phyloP scores from a whole-genome alignment of 2,888 invertebrate genomes.

The Drosophila anceps region DNA sequence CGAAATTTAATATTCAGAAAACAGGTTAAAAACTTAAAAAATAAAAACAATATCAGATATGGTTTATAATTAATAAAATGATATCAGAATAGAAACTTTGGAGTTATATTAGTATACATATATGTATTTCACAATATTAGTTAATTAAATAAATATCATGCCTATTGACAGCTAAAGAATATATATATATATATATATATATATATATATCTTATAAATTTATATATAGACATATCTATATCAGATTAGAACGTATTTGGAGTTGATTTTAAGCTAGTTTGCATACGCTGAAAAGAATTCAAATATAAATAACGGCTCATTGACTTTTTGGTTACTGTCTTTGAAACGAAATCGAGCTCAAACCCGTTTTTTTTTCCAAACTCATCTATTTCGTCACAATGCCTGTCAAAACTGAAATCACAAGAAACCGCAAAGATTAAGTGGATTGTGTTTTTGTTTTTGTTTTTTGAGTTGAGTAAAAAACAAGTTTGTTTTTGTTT shows the following conservation, averaged over 20 bases:
- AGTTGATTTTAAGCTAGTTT: conserved; percentile 17
- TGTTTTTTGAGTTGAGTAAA: conserved; percentile 14
- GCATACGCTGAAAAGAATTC: conserved; percentile 36
- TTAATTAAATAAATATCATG: conserved; percentile 11
- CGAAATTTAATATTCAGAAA: conserved; percentile 1
- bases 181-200: neutral
- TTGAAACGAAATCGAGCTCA: neutral
- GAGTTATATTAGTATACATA: neutral
- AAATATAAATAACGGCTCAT: conserved; percentile 23
- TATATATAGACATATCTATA: conserved; percentile 1
- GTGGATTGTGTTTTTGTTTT: conserved; percentile 34
- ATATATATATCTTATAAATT: neutral
- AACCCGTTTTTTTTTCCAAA: conserved; percentile 39
- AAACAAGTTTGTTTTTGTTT: conserved; percentile 44
- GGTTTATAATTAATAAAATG: neutral
- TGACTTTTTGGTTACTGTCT: conserved; percentile 24
- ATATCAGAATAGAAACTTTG: neutral
- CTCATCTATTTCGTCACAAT: conserved; percentile 35
- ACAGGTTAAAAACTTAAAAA: conserved; percentile 35
- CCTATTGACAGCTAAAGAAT: neutral
- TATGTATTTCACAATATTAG: neutral
- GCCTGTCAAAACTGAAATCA: conserved; percentile 15
- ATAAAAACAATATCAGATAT: conserved; percentile 5
- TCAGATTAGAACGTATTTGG: conserved; percentile 15
- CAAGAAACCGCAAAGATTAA: conserved; percentile 27